Base-by-base conservation (phyloP, 1,140 invertebrate species). In the Anadara kagoshimensis region DNA sequence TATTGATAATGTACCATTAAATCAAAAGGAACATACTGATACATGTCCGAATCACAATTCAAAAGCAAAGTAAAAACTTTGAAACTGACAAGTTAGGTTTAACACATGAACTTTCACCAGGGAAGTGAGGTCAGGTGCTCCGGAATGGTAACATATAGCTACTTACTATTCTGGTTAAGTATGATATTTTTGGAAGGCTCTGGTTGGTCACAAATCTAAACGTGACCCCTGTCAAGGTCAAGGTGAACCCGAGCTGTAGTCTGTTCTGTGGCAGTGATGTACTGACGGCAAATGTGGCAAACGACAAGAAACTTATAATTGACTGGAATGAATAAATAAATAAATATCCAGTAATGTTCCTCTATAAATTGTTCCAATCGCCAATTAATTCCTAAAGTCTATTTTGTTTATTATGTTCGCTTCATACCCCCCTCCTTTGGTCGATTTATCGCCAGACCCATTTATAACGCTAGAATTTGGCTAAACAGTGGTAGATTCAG, bases 131-230 rank as follows among this genome's bases (percentile, higher is more conserved):
- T n/a, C n/a, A n/a, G n/a, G n/a, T n/a, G n/a, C n/a, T n/a, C n/a
- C n/a, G n/a, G n/a, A n/a, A n/a, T n/a, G n/a, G n/a, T n/a, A 56
- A 22, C 18, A 5, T 69, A 16, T 18, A 58, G 16, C 0, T 29
- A 80, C 84, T 80, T 79, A 83, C 84, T 77, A 86, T 75, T 72
- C 83, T 85, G 45, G 85, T 87, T 16, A 87, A 69, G 71, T 87
- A 87, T 16, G 85, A 82, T 58, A 87, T 85, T 62, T 79, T 81
- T 43, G 85, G 85, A 56, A 87, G 71, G 67, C 80, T 81, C 66
- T 86, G 85, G 57, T 83, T 84, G 68, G 85, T 83, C 18, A 86
- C 85, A 76, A 81, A 87, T 76, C 85, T 86, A 67, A 87, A 87
- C 8, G 85, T 82, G 14, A 87, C 84, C 16, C 83, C 81, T 11